These are phyloP conservation scores for Molossus molossus DNA, from an alignment of 2,797 vertebrate genomes.

Conservation along the genomic window DNA sequence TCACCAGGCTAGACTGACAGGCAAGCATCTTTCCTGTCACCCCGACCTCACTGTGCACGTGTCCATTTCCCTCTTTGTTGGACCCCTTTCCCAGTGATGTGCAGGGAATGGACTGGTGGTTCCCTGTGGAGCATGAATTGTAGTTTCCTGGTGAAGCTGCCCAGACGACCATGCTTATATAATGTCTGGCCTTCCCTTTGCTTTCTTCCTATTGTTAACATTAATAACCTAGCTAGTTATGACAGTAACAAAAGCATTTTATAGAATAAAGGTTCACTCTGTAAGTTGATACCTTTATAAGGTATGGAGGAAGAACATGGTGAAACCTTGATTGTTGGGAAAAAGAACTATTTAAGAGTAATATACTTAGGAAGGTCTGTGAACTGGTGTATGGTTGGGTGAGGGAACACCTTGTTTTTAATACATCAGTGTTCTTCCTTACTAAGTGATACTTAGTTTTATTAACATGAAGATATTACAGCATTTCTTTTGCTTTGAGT, in stretches of 20 bases:
- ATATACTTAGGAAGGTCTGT: background rate
- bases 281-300: background rate
- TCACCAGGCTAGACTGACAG: background rate
- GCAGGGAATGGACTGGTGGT: background rate
- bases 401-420: background rate
- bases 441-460: background rate
- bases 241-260: background rate
- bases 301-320: background rate
- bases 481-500: constrained; percentile 44
- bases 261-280: constrained; percentile 16
- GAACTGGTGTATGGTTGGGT: background rate
- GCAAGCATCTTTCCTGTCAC: background rate
- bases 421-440: background rate
- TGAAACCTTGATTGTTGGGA: constrained; percentile 15
- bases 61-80: background rate
- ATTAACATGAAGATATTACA: background rate
- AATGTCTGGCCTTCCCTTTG: background rate
- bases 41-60: background rate
- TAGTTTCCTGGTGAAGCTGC: background rate
- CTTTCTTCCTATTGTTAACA: background rate
- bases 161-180: background rate
- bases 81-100: background rate
- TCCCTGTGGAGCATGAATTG: background rate
- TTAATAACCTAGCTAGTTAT: background rate
- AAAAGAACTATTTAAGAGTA: background rate